Conservation (phyloP, 2,888 invertebrate genomes). For the Nephrocerus scutellatus region DNA sequence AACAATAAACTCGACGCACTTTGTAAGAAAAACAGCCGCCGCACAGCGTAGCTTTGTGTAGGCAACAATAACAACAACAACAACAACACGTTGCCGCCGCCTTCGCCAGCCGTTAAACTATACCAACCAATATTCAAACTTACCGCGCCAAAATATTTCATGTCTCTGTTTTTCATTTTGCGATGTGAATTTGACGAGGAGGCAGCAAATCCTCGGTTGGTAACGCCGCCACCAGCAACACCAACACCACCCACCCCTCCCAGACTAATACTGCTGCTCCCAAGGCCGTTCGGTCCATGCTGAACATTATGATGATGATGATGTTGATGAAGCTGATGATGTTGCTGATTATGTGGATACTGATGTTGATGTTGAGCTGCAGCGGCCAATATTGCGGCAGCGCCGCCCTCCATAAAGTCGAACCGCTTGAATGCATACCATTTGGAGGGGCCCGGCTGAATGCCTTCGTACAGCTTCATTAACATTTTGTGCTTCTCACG, state of each 20-base stretch:
- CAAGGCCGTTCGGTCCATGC: slow-evolving; percentile 7
- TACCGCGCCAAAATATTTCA: slow-evolving; percentile 46
- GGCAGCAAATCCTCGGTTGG: slow-evolving; percentile 23
- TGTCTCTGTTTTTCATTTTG: slow-evolving; percentile 43
- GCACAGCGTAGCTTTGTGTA: too few relatives aligned
- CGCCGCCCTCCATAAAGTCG: slow-evolving; percentile 43
- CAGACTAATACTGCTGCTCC: slow-evolving; percentile 8
- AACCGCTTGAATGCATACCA: slow-evolving; percentile 46
- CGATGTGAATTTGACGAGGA: slow-evolving; percentile 31
- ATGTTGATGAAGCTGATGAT: too few relatives aligned
- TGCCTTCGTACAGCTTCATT: slow-evolving; percentile 43
- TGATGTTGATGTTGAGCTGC: slow-evolving; percentile 21
- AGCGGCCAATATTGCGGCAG: slow-evolving; percentile 24
- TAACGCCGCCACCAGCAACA: slow-evolving; percentile 11
- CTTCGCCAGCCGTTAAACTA: slow-evolving; percentile 8
- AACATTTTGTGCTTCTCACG: slow-evolving; percentile 46
- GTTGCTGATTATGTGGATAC: too few relatives aligned
- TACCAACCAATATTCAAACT: slow-evolving; percentile 24
- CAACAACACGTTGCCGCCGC: slow-evolving; percentile 6
- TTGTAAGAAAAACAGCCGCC: too few relatives aligned
- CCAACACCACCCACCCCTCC: slow-evolving; percentile 17
- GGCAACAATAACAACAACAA: slow-evolving; percentile 3
- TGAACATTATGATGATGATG: too few relatives aligned
- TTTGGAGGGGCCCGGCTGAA: slow-evolving; percentile 45
- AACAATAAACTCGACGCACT: too few relatives aligned